Base-by-base conservation (phyloP, 35 echinoderm and acorn worm genomes). In the Hemicentrotus pulcherrimus region DNA sequence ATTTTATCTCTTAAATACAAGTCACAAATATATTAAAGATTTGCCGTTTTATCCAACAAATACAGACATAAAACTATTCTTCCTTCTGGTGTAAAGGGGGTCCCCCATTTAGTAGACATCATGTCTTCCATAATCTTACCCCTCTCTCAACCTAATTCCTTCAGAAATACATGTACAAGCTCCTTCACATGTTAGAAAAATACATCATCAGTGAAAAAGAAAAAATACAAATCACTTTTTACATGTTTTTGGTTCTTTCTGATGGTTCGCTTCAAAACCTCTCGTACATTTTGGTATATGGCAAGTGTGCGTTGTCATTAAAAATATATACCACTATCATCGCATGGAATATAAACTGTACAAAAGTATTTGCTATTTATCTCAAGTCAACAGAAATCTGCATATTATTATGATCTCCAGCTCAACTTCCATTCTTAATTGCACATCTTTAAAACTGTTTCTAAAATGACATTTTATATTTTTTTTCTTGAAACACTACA, bases 401-500 rank as follows among this genome's bases (percentile, higher is more conserved):
- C 65, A 78, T 78, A 78, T 78, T 78, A 78, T 78, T 78, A 78
- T 78, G 65, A n/a, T 78, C 65, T n/a, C 22, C 28, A 78, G 65
- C 6, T 78, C 22, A n/a, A 14, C 7, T 28, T 78, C 65, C 28
- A 78, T 78, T 78, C 24, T 78, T n/a, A n/a, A 78, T 78, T 78
- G 65, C 65, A 78, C 65, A 78, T 78, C 65, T 78, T 78, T 78
- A 78, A 55, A 55, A 55, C 4, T 4, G 18, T 22, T 78, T 78
- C 65, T 78, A 78, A 78, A 78, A n/a, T 78, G 5, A 4, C 16
- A 59, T 59, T 59, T 2, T 14, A 28, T n/a, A 78, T 28, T 78
- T 78, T 78, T 78, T 15, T 78, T 78, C 65, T 28, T 78, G 65
- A 78, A 22, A n/a, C 6, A 78, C 65, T 22, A n/a, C 5, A 28